Percentiles rank a stretch among this genome's conserved stretches.
Evolutionary conservation across 2,888 invertebrate genomes (phyloP).

Genomic region (Nasonia oneida): DNA sequence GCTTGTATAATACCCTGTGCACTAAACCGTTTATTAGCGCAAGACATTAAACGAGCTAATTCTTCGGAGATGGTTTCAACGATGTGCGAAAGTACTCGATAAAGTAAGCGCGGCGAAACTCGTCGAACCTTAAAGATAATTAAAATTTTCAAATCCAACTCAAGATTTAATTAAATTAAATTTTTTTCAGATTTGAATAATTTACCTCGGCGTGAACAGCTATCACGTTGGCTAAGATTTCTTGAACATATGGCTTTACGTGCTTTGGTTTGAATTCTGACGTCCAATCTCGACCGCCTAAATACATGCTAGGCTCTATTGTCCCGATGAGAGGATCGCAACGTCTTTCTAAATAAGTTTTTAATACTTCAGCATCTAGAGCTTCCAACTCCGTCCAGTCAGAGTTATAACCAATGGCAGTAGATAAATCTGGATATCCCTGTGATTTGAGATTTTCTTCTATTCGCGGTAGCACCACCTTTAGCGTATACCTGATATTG

Average conservation of each 20-base stretch:
- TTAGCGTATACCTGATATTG: constrained; percentile 92
- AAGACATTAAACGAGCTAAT: constrained; percentile 91
- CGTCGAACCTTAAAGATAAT: constrained; percentile 84
- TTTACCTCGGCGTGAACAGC: constrained; percentile 88
- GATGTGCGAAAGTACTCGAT: constrained; percentile 87
- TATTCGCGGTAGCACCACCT: constrained; percentile 87
- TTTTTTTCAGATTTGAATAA: not conserved
- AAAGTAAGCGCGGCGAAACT: constrained; percentile 88
- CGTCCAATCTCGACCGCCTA: constrained; percentile 93
- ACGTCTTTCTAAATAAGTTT: constrained; percentile 93
- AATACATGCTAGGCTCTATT: constrained; percentile 97
- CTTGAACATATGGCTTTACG: constrained; percentile 93
- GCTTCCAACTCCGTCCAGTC: constrained; percentile 84
- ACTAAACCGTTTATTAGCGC: constrained; percentile 85
- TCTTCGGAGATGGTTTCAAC: constrained; percentile 96
- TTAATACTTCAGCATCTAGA: constrained; percentile 85
- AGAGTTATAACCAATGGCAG: constrained; percentile 75
- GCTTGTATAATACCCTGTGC: constrained; percentile 89
- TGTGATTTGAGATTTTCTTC: constrained; percentile 83
- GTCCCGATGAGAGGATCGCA: constrained; percentile 97
- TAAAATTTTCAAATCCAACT: not conserved
- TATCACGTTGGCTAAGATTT: constrained; percentile 90
- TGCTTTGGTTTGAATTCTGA: constrained; percentile 88
- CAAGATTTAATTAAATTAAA: not conserved
- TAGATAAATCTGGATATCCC: constrained; percentile 85